phyloP scores from a whole-genome alignment of 2,888 invertebrate species.

The Scrobipalpa atriplicella region DNA sequence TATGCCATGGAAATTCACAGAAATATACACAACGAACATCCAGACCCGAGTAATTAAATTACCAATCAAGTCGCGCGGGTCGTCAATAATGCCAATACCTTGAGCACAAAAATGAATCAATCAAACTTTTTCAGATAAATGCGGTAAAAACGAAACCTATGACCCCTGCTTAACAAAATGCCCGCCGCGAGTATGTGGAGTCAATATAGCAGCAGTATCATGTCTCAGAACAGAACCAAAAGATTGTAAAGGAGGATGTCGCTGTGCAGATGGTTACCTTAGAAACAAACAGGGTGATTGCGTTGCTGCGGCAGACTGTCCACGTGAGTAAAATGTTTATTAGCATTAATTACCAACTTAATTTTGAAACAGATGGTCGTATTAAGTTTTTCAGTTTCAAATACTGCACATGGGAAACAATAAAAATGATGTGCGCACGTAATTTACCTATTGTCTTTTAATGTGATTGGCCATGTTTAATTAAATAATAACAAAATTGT shows the following conservation, averaged over 20 bases:
- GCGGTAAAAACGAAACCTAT: constrained; percentile 10
- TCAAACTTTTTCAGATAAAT: constrained; percentile 13
- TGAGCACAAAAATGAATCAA: neutral
- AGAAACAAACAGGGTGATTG: neutral
- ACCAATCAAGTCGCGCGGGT: no score
- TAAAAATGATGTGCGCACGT: neutral
- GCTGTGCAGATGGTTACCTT: neutral
- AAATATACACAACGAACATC: no score
- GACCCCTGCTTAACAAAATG: neutral
- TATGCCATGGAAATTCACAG: no score
- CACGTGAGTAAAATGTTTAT: neutral
- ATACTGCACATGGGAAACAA: neutral
- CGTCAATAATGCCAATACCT: no score
- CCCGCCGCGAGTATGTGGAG: constrained; percentile 16
- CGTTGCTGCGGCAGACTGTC: constrained; percentile 2
- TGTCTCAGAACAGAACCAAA: neutral
- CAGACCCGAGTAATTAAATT: no score
- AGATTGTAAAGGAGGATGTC: neutral
- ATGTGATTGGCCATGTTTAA: no score
- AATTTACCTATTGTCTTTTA: no score
- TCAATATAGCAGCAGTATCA: neutral
- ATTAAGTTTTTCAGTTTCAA: neutral
- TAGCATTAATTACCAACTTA: neutral
- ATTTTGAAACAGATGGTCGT: neutral
- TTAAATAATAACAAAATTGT: no score